phyloP scores from a whole-genome alignment of 2,888 invertebrate species.

The Mechanitis mazaeus region DNA sequence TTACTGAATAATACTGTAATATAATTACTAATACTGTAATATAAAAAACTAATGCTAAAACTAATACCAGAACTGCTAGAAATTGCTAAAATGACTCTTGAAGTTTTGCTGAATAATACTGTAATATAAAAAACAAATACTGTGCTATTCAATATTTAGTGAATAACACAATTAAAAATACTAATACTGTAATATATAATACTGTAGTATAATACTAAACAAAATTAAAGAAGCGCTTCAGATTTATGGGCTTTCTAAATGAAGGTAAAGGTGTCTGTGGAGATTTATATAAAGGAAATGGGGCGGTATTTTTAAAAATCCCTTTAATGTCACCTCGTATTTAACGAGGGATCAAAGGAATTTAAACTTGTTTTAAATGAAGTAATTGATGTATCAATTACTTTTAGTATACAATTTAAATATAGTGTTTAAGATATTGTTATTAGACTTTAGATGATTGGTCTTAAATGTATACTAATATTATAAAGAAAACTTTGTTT shows the following conservation, averaged over 20 bases:
- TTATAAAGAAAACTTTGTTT: no score
- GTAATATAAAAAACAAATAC: no score
- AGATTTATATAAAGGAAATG: constrained; percentile 67
- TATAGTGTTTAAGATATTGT: neutral
- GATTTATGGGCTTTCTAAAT: constrained; percentile 66
- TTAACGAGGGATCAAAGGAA: constrained; percentile 21
- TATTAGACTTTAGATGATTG: no score
- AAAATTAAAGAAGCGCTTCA: constrained; percentile 12
- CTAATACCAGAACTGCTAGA: no score
- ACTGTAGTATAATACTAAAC: constrained; percentile 10
- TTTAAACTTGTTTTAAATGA: constrained; percentile 3
- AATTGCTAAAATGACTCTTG: no score
- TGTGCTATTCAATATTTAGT: no score
- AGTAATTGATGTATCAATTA: constrained; percentile 8
- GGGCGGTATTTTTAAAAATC: constrained; percentile 53
- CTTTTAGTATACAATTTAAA: neutral
- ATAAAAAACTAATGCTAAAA: no score
- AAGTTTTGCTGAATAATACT: no score
- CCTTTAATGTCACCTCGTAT: constrained; percentile 41
- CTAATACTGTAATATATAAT: constrained; percentile 11
- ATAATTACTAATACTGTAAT: no score
- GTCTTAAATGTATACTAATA: no score
- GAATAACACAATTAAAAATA: no score
- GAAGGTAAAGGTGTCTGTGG: constrained; percentile 60
- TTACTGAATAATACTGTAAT: no score